Evolutionary conservation across 2,113 vertebrate species (phyloP).

Genomic region (Sebastes fasciatus): DNA sequence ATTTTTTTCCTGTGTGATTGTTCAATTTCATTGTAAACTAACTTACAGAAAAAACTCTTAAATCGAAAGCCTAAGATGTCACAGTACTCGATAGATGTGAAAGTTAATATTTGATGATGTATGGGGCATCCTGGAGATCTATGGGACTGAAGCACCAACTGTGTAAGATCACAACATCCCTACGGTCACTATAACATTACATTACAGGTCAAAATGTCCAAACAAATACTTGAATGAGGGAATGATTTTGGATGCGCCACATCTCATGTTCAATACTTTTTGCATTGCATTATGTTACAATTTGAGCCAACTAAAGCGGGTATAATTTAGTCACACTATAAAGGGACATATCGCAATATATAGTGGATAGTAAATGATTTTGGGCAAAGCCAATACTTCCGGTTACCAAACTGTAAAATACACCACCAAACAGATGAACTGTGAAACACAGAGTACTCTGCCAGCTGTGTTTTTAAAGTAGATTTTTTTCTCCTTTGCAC

Average conservation of each 20-base stretch:
- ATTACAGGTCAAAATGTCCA: no score
- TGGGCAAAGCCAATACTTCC: not conserved
- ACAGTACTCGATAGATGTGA: not conserved
- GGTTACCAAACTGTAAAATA: not conserved
- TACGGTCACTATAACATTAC: no score
- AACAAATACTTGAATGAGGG: not conserved
- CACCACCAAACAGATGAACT: not conserved
- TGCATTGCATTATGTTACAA: not conserved
- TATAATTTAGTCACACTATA: not conserved
- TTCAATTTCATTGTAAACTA: not conserved
- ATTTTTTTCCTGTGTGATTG: not conserved
- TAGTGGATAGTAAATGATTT: not conserved
- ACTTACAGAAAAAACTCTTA: not conserved
- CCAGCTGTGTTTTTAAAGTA: not conserved
- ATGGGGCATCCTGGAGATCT: not conserved
- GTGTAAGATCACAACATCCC: not conserved
- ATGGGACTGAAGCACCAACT: not conserved
- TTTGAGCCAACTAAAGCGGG: not conserved
- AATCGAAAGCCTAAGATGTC: conserved; percentile 1
- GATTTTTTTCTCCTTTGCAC: not conserved
- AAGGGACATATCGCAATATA: not conserved
- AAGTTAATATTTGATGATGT: not conserved
- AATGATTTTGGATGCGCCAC: not conserved
- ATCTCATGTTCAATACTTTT: not conserved
- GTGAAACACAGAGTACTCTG: not conserved